Percentiles rank a stretch among this genome's conserved stretches.
Conservation (phyloP, 2,113 vertebrate species). For the Heliornis fulica region DNA sequence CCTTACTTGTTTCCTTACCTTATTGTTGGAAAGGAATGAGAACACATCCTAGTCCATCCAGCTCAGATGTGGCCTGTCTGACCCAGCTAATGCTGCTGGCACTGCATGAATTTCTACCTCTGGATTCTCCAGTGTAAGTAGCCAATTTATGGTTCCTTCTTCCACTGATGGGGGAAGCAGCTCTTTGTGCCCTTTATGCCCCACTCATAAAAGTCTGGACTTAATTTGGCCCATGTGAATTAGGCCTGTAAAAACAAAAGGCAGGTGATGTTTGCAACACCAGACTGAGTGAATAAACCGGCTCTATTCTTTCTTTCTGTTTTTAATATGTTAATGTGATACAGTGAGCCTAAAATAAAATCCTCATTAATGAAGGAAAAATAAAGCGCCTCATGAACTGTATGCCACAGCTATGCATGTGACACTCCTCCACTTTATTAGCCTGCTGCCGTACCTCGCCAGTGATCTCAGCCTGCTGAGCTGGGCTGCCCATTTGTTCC, state of each 20-base stretch:
- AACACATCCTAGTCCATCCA: neutral
- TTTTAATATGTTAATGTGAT: slow-evolving; percentile 49
- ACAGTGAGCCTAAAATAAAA: slow-evolving; percentile 60
- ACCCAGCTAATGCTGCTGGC: slow-evolving; percentile 36
- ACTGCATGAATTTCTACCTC: slow-evolving; percentile 11
- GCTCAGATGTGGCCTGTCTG: neutral
- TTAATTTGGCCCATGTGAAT: slow-evolving; percentile 48
- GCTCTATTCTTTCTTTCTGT: neutral
- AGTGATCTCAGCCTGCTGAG: neutral
- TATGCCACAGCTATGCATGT: slow-evolving; percentile 23
- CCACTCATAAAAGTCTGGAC: slow-evolving; percentile 19
- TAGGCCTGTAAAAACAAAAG: slow-evolving; percentile 46
- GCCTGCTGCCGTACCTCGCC: neutral
- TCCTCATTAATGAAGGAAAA: slow-evolving; percentile 60
- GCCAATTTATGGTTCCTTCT: slow-evolving; percentile 44
- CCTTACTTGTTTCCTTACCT: neutral
- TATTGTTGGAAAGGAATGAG: neutral
- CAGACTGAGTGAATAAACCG: slow-evolving; percentile 15
- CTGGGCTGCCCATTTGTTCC: slow-evolving; percentile 14
- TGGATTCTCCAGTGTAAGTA: slow-evolving; percentile 32
- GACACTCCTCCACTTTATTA: slow-evolving; percentile 48
- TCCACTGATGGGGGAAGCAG: slow-evolving; percentile 2
- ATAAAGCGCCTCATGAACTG: neutral
- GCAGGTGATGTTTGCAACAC: slow-evolving; percentile 23
- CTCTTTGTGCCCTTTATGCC: slow-evolving; percentile 33